Evolutionary conservation across 2,888 invertebrate species (phyloP).

Genomic region (Halocaridina rubra): DNA sequence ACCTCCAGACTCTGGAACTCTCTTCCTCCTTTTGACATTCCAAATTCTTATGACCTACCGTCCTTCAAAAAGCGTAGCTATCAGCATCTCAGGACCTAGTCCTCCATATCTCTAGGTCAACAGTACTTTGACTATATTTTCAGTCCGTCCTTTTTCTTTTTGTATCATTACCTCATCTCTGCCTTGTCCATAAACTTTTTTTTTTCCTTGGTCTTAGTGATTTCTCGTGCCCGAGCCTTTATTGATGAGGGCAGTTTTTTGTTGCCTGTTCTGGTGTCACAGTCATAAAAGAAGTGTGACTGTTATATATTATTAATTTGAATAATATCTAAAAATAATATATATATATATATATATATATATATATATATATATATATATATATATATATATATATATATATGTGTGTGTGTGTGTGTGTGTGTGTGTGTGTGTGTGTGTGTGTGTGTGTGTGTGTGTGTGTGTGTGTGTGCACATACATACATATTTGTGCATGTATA

Average conservation of each 20-base stretch:
- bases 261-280: background rate
- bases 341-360: background rate
- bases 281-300: background rate
- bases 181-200: no score
- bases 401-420: background rate
- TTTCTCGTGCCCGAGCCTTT: no score
- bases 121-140: no score
- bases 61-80: no score
- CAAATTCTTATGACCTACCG: no score
- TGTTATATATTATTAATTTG: background rate
- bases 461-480: background rate
- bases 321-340: background rate
- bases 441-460: conserved; percentile 8
- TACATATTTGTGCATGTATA: background rate
- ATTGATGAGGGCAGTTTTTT: background rate
- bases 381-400: background rate
- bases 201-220: no score
- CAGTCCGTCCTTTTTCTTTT: no score
- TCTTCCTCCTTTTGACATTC: no score
- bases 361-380: background rate
- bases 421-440: conserved; percentile 8
- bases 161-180: no score
- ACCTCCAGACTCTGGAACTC: no score
- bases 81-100: no score
- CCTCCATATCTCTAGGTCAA: no score